Evolutionary conservation across 2,888 invertebrate species (phyloP).

Genomic region (Pheosia tremula): DNA sequence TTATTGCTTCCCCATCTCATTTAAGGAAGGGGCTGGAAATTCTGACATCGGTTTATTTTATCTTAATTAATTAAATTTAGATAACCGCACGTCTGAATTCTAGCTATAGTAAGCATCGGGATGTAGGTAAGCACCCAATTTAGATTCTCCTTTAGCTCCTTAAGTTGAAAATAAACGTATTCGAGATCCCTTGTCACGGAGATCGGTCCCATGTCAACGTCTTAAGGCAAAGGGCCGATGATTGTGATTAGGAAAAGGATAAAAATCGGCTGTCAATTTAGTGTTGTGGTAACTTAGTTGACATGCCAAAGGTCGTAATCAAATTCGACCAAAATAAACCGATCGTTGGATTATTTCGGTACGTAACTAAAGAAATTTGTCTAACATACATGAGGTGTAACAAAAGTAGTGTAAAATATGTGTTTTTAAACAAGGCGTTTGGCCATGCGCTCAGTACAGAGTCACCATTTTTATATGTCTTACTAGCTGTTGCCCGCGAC

Average conservation of each 20-base stretch:
- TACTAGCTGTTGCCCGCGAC: too few relatives aligned
- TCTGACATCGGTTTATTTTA: constrained; percentile 30
- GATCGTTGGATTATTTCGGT: not conserved
- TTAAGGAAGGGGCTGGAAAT: constrained; percentile 26
- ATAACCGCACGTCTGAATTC: constrained; percentile 32
- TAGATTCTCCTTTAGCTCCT: not conserved
- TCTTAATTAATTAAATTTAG: constrained; percentile 25
- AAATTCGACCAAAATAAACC: not conserved
- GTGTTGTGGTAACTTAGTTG: not conserved
- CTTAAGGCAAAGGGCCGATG: constrained; percentile 27
- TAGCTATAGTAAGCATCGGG: constrained; percentile 14
- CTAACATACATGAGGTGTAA: too few relatives aligned
- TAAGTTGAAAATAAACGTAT: constrained; percentile 35
- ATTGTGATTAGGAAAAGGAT: constrained; percentile 28
- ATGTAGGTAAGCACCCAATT: not conserved
- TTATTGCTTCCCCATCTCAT: constrained; percentile 31
- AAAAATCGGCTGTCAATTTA: not conserved
- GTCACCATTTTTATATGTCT: too few relatives aligned
- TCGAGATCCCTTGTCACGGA: constrained; percentile 41
- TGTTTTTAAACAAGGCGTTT: too few relatives aligned
- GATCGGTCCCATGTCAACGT: constrained; percentile 47
- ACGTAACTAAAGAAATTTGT: not conserved
- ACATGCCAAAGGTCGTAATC: constrained; percentile 5
- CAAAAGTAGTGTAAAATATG: too few relatives aligned
- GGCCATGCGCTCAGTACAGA: too few relatives aligned